Evolutionary conservation across 2,797 vertebrate species (phyloP).

Genomic region (Sparus aurata): DNA sequence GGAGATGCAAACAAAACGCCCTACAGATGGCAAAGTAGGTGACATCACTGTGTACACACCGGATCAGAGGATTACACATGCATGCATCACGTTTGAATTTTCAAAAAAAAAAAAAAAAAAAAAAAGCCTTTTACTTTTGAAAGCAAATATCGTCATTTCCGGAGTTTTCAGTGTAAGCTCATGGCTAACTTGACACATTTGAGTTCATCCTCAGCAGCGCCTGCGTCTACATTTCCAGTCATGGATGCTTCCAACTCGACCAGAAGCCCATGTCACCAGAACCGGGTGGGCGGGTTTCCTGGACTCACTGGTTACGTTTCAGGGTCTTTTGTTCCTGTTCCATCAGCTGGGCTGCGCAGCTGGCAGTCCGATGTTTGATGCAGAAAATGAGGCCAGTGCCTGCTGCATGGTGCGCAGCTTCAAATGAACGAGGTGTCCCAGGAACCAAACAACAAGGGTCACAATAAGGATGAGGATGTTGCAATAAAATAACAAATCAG

Average conservation of each 20-base stretch:
- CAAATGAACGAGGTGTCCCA: not conserved
- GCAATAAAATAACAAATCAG: not conserved
- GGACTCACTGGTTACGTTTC: conserved; percentile 63
- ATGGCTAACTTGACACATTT: conserved; percentile 29
- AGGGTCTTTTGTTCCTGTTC: conserved; percentile 45
- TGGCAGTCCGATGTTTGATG: not conserved
- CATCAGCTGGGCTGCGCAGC: conserved; percentile 44
- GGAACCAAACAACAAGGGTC: conserved; percentile 8
- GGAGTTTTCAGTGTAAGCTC: not conserved
- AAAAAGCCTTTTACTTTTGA: conserved; percentile 52
- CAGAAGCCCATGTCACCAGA: conserved; percentile 60
- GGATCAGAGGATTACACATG: conserved; percentile 20
- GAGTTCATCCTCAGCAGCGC: conserved; percentile 51
- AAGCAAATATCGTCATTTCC: conserved; percentile 24
- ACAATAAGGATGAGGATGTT: not conserved
- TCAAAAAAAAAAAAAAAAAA: not conserved
- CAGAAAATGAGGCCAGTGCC: not conserved
- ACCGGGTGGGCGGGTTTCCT: conserved; percentile 79
- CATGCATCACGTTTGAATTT: not conserved
- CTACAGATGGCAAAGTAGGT: conserved; percentile 28
- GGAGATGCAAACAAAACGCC: not conserved
- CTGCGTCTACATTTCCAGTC: conserved; percentile 78
- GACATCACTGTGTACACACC: conserved; percentile 23
- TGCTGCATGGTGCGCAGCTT: conserved; percentile 11
- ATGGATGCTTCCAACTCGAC: conserved; percentile 76